These are phyloP conservation scores for Stenotaenia linearis DNA, from an alignment of 2,888 invertebrate genomes.

Conservation along the genomic window DNA sequence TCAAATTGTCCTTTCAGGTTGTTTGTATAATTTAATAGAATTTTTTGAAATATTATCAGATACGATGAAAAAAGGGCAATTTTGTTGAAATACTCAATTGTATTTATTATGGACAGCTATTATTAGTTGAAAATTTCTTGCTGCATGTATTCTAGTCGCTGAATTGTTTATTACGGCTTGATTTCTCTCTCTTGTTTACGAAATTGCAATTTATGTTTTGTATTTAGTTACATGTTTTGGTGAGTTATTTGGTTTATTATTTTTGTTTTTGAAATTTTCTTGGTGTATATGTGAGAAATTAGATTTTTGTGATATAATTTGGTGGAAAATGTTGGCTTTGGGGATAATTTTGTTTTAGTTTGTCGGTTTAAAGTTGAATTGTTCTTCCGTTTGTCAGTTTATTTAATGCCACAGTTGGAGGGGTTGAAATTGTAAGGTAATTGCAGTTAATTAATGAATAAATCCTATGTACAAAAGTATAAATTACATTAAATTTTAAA, in stretches of 20 bases:
- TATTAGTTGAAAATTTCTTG: not conserved
- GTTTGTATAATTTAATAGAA: not conserved
- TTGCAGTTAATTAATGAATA: slow-evolving; percentile 1
- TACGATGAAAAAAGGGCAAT: not conserved
- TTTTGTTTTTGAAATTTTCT: not conserved
- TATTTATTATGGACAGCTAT: slow-evolving; percentile 17
- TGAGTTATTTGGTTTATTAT: not conserved
- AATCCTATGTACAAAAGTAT: slow-evolving; percentile 22
- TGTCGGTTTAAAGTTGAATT: not conserved
- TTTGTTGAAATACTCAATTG: not conserved
- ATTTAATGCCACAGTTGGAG: not conserved
- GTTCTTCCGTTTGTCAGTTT: not conserved
- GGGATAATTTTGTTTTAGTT: not conserved
- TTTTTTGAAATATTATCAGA: not conserved
- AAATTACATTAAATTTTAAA: not conserved
- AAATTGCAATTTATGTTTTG: not conserved
- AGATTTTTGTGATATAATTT: not conserved
- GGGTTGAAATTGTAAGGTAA: slow-evolving; percentile 1
- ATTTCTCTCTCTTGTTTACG: not conserved
- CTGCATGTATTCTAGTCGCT: not conserved
- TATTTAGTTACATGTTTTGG: not conserved
- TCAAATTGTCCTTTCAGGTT: not conserved
- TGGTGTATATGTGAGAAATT: not conserved
- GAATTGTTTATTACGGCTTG: not conserved
- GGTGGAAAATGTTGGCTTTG: no score